Percentiles rank a stretch among this genome's conserved stretches.
Evolutionary conservation across 1,140 invertebrate species (phyloP).

Genomic region (Diabrotica virgifera): DNA sequence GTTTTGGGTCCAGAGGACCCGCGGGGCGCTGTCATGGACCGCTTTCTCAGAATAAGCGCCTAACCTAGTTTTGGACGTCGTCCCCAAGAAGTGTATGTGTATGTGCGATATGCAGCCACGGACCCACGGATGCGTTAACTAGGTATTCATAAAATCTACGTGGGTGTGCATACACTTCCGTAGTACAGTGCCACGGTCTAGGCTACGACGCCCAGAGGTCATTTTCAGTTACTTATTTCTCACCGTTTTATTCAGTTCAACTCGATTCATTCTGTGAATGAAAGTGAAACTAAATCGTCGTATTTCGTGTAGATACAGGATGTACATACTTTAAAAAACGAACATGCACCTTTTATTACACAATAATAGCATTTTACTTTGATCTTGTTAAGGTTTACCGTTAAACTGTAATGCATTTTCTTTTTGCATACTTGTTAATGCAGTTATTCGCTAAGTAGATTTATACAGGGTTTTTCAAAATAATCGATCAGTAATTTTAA

Average conservation of each 20-base stretch:
- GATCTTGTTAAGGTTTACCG: too few species aligned
- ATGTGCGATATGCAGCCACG: conserved; percentile 37
- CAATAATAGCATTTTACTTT: too few species aligned
- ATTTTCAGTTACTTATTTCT: conserved; percentile 1
- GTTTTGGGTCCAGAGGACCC: conserved; percentile 47
- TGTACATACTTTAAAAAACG: not conserved
- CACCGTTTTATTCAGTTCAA: not conserved
- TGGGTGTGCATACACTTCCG: not conserved
- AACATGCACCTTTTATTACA: too few species aligned
- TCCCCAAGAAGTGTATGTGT: conserved; percentile 12
- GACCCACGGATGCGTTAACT: not conserved
- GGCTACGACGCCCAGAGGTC: conserved; percentile 1
- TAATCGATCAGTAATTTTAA: too few species aligned
- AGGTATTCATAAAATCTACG: not conserved
- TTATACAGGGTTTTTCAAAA: too few species aligned
- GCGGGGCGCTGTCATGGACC: conserved; percentile 46
- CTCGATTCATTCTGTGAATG: not conserved
- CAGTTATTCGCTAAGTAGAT: too few species aligned
- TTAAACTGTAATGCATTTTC: too few species aligned
- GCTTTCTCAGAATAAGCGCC: conserved; percentile 46
- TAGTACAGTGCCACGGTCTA: not conserved
- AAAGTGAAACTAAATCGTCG: not conserved
- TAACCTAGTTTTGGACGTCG: conserved; percentile 43
- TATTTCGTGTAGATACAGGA: not conserved
- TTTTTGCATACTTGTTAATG: too few species aligned